Evolutionary conservation across 2,797 vertebrate genomes (phyloP), one percentile per base, ranked within the genome.

Genomic region (Galaxias olidus): DNA sequence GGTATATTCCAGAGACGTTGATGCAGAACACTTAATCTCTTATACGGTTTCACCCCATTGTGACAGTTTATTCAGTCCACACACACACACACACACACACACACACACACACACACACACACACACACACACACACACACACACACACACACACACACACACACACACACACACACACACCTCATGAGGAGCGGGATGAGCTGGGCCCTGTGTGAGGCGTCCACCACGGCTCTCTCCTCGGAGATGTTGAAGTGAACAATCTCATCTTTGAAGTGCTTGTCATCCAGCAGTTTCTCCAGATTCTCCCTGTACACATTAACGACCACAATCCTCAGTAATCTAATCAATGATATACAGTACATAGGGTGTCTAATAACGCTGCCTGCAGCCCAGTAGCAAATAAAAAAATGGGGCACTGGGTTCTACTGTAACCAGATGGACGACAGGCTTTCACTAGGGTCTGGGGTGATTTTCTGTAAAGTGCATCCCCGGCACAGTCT

Each of bases 181-280:
- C 98, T 99, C 96, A 98, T 96, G 13, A 99, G 93, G 79, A 98
- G 66, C 1, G 95, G 95, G 71, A 99, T 93, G 57, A 99, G 91
- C 56, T 81, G 83, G 14, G 83, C 80, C 79, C 97, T 92, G 88
- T 99, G 96, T 0, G 91, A 86, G 14, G 82, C 69, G 69, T 95
- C 93, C 5, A 99, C 92, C 30, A 96, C 88, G 0, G 90, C 41
- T 0, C 90, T 93, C 66, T 98, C 96, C 80, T 98, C 96, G 8
- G 96, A 94, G 71, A 99, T 95, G 84, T 92, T 96, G 78, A 99
- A 99, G 87, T 95, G 95, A 13, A 96, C 91, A 11, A 99, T 95
- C 87, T 98, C 97, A 74, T 98, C 96, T 86, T 97, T 99, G 85
- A 99, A 98, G 82, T 84, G 92, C 86, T 92, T 97, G 87, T 99